Evolutionary conservation across 2,797 vertebrate species (phyloP).

Genomic region (Pipistrellus nathusii): DNA sequence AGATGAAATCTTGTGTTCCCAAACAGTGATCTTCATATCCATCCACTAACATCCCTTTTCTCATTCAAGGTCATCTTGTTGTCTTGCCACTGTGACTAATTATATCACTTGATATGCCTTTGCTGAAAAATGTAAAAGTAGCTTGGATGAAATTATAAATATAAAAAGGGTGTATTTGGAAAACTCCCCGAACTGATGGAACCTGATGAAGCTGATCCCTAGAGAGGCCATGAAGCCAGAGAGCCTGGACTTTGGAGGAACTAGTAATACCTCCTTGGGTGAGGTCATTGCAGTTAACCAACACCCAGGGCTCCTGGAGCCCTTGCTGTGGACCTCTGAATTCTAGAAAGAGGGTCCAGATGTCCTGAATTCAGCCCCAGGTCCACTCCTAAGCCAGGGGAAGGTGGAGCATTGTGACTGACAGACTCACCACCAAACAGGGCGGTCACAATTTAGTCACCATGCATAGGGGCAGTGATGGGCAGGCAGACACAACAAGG

Average conservation of each 20-base stretch:
- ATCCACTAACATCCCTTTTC: not conserved
- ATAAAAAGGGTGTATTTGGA: not conserved
- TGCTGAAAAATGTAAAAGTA: not conserved
- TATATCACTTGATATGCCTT: not conserved
- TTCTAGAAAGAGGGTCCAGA: not conserved
- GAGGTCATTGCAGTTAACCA: not conserved
- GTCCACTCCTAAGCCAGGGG: not conserved
- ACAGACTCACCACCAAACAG: not conserved
- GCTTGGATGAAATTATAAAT: not conserved
- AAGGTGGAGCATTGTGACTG: not conserved
- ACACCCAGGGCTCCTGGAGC: not conserved
- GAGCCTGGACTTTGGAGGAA: not conserved
- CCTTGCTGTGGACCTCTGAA: not conserved
- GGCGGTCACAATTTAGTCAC: accelerated
- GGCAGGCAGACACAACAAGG: too few relatives aligned
- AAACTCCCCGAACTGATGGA: not conserved
- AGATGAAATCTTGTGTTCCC: not conserved
- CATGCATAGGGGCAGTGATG: accelerated
- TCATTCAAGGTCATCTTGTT: not conserved
- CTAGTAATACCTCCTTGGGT: too few relatives aligned
- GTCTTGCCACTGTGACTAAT: not conserved
- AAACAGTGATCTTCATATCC: not conserved
- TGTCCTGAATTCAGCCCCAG: not conserved
- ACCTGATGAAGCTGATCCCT: not conserved
- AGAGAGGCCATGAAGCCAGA: accelerated